phyloP scores from a whole-genome alignment of 1,140 invertebrate species.

The Aphelinus certus region DNA sequence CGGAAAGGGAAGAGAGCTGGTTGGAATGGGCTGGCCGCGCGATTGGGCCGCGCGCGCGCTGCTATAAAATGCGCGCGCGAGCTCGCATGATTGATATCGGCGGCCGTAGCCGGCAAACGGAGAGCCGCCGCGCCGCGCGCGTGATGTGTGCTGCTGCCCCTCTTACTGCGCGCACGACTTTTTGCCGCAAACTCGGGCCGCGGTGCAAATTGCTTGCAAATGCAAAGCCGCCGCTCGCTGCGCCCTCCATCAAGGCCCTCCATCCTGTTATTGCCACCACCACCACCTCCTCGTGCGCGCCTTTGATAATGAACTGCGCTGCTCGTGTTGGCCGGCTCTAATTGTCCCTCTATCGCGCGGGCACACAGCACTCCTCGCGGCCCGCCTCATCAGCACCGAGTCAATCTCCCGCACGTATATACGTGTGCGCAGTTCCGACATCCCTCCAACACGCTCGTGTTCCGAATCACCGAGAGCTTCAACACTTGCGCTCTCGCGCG shows the following conservation, averaged over 20 bases:
- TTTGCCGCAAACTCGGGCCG: slow-evolving; percentile 50
- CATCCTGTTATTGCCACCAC: no score
- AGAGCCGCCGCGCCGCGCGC: neutral
- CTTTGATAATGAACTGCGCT: no score
- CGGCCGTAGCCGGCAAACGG: slow-evolving; percentile 21
- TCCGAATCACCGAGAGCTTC: no score
- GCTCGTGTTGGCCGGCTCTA: no score
- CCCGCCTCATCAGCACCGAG: no score
- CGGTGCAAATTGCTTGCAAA: slow-evolving; percentile 62
- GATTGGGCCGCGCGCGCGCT: slow-evolving; percentile 22
- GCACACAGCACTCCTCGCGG: no score
- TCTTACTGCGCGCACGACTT: slow-evolving; percentile 46
- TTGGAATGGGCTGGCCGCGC: slow-evolving; percentile 14
- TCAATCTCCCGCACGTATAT: no score
- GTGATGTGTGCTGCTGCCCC: neutral
- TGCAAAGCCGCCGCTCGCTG: slow-evolving; percentile 51
- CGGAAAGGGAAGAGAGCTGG: slow-evolving; percentile 6
- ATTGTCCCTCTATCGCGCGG: no score
- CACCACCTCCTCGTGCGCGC: no score
- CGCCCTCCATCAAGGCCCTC: slow-evolving; percentile 25
- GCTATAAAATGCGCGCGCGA: slow-evolving; percentile 45
- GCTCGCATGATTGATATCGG: slow-evolving; percentile 31
- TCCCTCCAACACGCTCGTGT: no score
- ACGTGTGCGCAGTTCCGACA: no score
- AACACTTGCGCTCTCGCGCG: no score